Conservation (phyloP, 2,888 invertebrate species). For the Dysmachus trigonus region DNA sequence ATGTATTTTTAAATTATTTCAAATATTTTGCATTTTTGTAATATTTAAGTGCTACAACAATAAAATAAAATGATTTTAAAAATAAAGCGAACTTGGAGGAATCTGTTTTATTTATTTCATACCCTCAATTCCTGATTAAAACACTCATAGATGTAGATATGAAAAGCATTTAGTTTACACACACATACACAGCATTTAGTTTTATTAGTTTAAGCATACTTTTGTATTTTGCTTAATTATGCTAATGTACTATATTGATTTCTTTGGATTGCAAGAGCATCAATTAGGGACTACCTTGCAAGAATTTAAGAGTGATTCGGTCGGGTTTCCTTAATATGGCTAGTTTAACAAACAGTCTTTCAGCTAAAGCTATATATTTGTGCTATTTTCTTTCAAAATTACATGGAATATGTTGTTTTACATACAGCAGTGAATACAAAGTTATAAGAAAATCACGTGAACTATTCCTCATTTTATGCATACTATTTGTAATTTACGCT, state of each 20-base stretch:
- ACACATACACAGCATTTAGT: too few species aligned
- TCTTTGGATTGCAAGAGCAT: neutral
- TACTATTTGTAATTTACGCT: too few species aligned
- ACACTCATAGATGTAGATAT: too few species aligned
- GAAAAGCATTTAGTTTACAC: neutral
- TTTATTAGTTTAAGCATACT: too few species aligned
- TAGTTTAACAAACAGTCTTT: neutral
- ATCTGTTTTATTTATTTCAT: neutral
- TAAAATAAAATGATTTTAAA: neutral
- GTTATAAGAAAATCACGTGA: neutral
- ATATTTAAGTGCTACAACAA: slow-evolving; percentile 1
- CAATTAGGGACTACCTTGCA: neutral
- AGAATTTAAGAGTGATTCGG: neutral
- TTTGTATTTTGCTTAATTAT: neutral
- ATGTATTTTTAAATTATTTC: neutral
- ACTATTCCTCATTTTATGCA: too few species aligned
- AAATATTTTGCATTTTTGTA: slow-evolving; percentile 3
- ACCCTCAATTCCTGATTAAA: neutral
- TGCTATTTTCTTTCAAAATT: neutral
- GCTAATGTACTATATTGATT: neutral
- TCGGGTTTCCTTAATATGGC: neutral
- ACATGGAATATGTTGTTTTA: neutral
- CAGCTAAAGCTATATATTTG: neutral
- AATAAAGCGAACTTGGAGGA: neutral
- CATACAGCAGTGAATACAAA: neutral